Percentiles rank a stretch among this genome's conserved stretches.
Evolutionary conservation across 2,888 invertebrate genomes (phyloP).

Genomic region (Sarcophaga caerulescens): DNA sequence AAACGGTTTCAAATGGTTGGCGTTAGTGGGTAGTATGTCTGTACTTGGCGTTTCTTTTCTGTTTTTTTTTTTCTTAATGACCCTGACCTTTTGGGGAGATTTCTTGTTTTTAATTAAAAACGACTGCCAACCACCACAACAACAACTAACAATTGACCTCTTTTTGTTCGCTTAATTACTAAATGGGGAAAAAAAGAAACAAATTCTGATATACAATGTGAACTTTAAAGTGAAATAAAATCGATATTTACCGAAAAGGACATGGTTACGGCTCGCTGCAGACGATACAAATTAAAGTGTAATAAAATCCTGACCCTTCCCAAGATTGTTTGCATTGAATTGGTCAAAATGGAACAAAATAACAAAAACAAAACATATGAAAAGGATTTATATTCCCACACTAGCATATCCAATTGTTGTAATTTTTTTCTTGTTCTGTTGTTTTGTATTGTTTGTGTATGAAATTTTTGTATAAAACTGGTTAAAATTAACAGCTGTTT

Average conservation of each 20-base stretch:
- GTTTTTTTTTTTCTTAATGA: conserved; percentile 20
- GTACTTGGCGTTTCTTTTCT: neutral
- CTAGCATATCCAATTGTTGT: neutral
- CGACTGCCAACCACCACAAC: conserved; percentile 8
- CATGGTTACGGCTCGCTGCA: neutral
- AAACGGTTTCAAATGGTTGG: neutral
- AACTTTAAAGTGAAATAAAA: conserved; percentile 40
- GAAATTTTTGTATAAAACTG: conserved; percentile 45
- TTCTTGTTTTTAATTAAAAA: conserved; percentile 60
- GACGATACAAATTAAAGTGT: neutral
- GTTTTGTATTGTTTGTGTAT: neutral
- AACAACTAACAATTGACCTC: conserved; percentile 30
- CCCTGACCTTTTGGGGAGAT: conserved; percentile 62
- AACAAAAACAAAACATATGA: neutral
- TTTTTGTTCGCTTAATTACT: conserved; percentile 49
- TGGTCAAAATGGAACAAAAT: conserved; percentile 35
- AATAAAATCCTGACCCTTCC: conserved; percentile 61
- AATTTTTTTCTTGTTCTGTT: too few species aligned
- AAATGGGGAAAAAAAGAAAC: neutral
- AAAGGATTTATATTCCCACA: conserved; percentile 48
- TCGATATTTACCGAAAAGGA: conserved; percentile 44
- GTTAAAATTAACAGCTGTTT: conserved; percentile 53
- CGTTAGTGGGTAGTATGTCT: neutral
- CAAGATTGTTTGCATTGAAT: conserved; percentile 50
- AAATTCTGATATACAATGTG: neutral